Evolutionary conservation across 2,113 vertebrate genomes (phyloP).

Genomic region (Plestiodon gilberti): DNA sequence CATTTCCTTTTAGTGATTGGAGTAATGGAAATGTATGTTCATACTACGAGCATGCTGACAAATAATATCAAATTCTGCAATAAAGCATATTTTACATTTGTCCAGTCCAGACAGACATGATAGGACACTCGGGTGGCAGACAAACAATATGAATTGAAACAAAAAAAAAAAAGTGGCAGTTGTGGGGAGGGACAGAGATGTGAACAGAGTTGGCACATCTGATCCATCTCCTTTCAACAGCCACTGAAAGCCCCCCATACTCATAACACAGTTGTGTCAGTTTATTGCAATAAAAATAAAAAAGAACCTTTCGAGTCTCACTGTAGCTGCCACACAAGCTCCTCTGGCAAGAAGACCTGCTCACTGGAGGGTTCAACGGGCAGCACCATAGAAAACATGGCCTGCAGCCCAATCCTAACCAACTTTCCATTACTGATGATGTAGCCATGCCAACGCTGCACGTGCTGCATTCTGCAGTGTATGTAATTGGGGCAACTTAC

Average conservation of each 20-base stretch:
- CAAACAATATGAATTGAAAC: neutral
- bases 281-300: too few species aligned
- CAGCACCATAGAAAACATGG: too few species aligned
- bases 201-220: neutral
- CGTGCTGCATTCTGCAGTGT: too few species aligned
- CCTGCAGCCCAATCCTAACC: too few species aligned
- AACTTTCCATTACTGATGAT: too few species aligned
- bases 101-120: neutral
- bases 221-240: too few species aligned
- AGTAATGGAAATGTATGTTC: too few species aligned
- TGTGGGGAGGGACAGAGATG: neutral
- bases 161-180: neutral
- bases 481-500: conserved; percentile 58
- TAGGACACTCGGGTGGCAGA: neutral
- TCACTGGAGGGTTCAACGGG: too few species aligned
- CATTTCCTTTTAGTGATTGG: neutral
- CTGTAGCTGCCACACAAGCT: neutral
- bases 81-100: neutral
- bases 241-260: neutral
- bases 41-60: neutral
- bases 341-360: too few species aligned
- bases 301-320: neutral
- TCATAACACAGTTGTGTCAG: neutral
- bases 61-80: neutral
- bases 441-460: too few species aligned